Conservation (phyloP, 1,140 invertebrate species). For the Olivierus martensii region DNA sequence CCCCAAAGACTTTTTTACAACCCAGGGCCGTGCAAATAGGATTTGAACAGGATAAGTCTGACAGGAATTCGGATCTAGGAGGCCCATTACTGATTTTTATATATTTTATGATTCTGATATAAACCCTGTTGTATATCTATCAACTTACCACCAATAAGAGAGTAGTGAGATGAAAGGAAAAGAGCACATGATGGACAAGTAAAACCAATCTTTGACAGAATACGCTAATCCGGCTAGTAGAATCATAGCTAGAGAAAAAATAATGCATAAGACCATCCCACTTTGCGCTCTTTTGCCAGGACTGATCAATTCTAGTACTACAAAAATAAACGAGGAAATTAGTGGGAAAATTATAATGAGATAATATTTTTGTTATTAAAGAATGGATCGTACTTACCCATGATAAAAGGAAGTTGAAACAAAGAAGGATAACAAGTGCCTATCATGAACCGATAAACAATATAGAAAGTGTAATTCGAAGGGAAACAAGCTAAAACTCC, state of each 20-base stretch:
- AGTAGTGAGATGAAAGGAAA: constrained; percentile 28
- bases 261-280: constrained; percentile 76
- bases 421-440: constrained; percentile 77
- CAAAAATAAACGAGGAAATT: constrained; percentile 23
- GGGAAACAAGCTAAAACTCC: constrained; percentile 24
- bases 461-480: constrained; percentile 62
- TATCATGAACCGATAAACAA: constrained; percentile 54
- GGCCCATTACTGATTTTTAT: too few relatives aligned
- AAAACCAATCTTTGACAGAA: constrained; percentile 62
- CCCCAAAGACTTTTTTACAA: too few relatives aligned
- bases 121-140: too few relatives aligned
- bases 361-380: background rate
- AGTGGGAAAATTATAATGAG: too few relatives aligned
- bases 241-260: constrained; percentile 70
- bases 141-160: background rate
- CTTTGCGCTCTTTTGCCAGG: constrained; percentile 74
- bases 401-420: constrained; percentile 90
- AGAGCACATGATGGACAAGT: constrained; percentile 24
- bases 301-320: constrained; percentile 73
- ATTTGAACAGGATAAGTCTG: too few relatives aligned
- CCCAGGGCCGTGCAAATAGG: too few relatives aligned
- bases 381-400: constrained; percentile 48
- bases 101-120: too few relatives aligned
- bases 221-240: constrained; percentile 64
- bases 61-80: too few relatives aligned